Conservation (phyloP, 2,888 invertebrate genomes). For the Thereva unica region DNA sequence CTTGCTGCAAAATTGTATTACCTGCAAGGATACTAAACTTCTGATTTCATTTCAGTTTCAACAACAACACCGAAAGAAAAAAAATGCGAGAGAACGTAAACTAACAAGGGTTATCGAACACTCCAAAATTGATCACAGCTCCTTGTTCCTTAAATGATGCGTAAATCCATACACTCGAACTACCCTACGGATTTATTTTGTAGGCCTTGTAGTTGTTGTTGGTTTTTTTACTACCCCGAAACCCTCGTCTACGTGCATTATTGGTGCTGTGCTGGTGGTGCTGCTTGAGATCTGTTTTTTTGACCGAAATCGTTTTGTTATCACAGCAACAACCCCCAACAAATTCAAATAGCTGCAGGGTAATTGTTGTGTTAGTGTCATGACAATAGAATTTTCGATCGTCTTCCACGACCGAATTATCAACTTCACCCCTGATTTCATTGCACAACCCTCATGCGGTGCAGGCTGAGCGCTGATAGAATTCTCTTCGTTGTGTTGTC, state of each 20-base stretch:
- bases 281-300: slow-evolving; percentile 16
- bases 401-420: slow-evolving; percentile 7
- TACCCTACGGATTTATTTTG: slow-evolving; percentile 18
- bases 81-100: slow-evolving; percentile 4
- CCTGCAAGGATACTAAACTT: no score
- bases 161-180: slow-evolving; percentile 30
- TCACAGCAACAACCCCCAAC: slow-evolving; percentile 16
- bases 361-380: slow-evolving; percentile 38
- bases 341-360: slow-evolving; percentile 19
- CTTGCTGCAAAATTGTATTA: no score
- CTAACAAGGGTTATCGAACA: slow-evolving; percentile 8
- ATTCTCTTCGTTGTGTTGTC: background rate
- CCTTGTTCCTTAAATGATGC: slow-evolving; percentile 37
- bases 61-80: background rate
- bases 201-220: slow-evolving; percentile 24
- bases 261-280: background rate
- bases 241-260: background rate
- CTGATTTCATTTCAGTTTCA: background rate
- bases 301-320: slow-evolving; percentile 14
- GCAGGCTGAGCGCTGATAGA: background rate
- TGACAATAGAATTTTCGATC: slow-evolving; percentile 27
- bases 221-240: slow-evolving; percentile 21
- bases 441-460: slow-evolving; percentile 8
- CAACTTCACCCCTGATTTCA: slow-evolving; percentile 25
- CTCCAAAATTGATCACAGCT: slow-evolving; percentile 18